Percentiles rank a stretch among this genome's conserved stretches.
phyloP scores from a whole-genome alignment of 53 echinoderm and acorn worm species.

The Apostichopus leukothele region DNA sequence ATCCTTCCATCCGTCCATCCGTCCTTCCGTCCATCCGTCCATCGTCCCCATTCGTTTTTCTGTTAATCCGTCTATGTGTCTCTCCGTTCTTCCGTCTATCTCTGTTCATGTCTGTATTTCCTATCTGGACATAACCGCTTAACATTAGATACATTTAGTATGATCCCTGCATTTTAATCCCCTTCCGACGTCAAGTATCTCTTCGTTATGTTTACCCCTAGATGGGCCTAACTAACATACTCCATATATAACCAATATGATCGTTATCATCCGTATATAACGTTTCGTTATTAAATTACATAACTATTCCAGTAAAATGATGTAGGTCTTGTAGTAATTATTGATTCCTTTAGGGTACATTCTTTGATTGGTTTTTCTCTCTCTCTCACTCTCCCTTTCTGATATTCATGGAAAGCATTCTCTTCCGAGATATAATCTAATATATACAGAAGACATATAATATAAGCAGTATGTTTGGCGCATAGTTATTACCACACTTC shows the following conservation, averaged over 20 bases:
- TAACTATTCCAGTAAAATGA: constrained; percentile 3
- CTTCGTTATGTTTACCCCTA: background rate
- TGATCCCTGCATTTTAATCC: background rate
- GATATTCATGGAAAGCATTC: background rate
- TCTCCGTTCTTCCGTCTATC: no score
- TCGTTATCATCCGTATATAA: background rate
- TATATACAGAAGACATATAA: background rate
- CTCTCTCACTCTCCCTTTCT: background rate
- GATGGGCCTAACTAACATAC: background rate
- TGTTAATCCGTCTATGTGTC: no score
- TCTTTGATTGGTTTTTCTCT: background rate
- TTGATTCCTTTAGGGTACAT: constrained; percentile 34
- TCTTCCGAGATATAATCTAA: background rate
- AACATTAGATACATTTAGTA: background rate
- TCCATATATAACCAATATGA: background rate
- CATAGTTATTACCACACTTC: no score
- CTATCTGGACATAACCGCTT: background rate
- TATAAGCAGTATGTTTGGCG: no score
- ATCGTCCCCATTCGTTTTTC: no score
- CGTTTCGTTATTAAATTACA: constrained; percentile 8
- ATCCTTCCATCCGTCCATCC: no score
- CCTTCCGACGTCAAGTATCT: background rate
- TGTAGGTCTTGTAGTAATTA: constrained; percentile 29
- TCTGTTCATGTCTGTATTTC: no score
- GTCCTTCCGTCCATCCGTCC: no score